Base-by-base conservation (phyloP, 2,797 vertebrate species). In the Oryzias dopingdopingensis region DNA sequence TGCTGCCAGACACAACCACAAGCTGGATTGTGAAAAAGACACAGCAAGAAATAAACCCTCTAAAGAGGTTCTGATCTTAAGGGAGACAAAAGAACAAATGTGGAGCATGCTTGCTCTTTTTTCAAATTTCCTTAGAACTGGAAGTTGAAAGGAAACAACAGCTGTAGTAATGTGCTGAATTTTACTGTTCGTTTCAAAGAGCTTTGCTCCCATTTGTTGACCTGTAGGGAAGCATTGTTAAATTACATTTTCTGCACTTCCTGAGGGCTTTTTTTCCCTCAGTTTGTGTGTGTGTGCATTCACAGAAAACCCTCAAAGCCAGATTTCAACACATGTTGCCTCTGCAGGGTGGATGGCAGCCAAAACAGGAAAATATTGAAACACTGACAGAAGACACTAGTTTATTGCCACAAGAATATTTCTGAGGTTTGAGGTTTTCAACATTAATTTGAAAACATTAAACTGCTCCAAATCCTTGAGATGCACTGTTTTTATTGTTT, bases 1-100 rank as follows among this genome's bases (percentile, higher is more conserved):
- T 59, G 71, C 77, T 82, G 77, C 80, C 82, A 83, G 77, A 66
- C 59, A 12, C 17, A 43, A 67, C 83, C 65, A 22, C 70, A 17
- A 54, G 50, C 64, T 42, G 72, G 56, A 65, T 63, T 53, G 62
- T 43, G 42, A 63, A 73, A 81, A 62, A 67, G 24, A 53, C 79
- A 76, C 40, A 1, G 62, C 59, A 59, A 49, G 49, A 20, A 62
- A 53, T 71, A 69, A 56, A 60, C 70, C 47, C 48, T 48, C 41
- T 49, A 13, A 61, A 61, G 8, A 10, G 42, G 45, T 64, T 62
- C 55, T 49, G 59, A 72, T 49, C 47, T 47, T 20, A 20, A 49
- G 42, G 16, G 44, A 46, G 62, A 52, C 50, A 49, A 60, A 43
- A 42, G 2, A 7, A 23, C n/a, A 37, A 56, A 41, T 29, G 20